phyloP scores from a whole-genome alignment of 2,888 invertebrate genomes.

The Cheilosia impressa region DNA sequence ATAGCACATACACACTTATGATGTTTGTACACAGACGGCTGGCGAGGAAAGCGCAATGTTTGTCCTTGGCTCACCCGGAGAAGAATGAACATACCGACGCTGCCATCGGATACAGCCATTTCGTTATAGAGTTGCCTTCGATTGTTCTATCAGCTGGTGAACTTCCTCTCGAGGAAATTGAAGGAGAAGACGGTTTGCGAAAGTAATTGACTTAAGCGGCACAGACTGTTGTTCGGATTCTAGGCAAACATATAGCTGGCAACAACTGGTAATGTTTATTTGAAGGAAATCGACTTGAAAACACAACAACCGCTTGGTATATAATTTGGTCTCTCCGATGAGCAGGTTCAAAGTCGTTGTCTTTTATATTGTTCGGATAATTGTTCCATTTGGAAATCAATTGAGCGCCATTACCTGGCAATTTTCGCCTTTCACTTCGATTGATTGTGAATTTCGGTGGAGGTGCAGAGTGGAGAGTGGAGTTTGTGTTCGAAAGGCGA shows the following conservation, averaged over 20 bases:
- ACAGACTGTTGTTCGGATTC: slow-evolving; percentile 30
- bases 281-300: slow-evolving; percentile 22
- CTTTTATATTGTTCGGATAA: slow-evolving; percentile 10
- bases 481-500: no score
- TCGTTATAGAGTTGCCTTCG: not conserved
- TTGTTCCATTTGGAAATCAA: slow-evolving; percentile 54
- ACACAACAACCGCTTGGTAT: not conserved
- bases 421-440: slow-evolving; percentile 31
- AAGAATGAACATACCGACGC: slow-evolving; percentile 10
- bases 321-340: not conserved
- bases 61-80: slow-evolving; percentile 12
- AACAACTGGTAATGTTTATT: slow-evolving; percentile 22
- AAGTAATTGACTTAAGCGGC: slow-evolving; percentile 40
- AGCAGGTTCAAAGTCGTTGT: not conserved
- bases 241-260: slow-evolving; percentile 20
- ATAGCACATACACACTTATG: slow-evolving; percentile 9
- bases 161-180: slow-evolving; percentile 44
- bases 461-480: no score
- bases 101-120: slow-evolving; percentile 5
- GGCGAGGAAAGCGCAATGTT: slow-evolving; percentile 15
- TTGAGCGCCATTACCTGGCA: slow-evolving; percentile 56
- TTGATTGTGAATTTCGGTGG: slow-evolving; percentile 8
- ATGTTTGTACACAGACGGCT: not conserved
- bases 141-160: slow-evolving; percentile 44
- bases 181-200: slow-evolving; percentile 30